Base-by-base conservation (phyloP, 92 coral and sea anemone genomes). In the Porites lobata region DNA sequence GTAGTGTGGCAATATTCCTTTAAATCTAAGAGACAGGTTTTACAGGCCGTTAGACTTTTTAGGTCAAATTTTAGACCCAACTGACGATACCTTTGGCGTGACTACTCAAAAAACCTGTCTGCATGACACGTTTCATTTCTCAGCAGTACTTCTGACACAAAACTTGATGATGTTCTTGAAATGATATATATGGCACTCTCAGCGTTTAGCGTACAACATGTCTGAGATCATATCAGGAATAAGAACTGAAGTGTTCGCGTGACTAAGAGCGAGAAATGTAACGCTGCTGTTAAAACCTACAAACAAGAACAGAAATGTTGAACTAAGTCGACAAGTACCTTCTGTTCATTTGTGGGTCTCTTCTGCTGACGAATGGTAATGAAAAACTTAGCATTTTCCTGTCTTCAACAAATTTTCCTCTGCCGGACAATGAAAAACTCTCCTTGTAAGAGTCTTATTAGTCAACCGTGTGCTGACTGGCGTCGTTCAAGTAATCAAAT, bases 271-370 rank as follows among this genome's bases (percentile, higher is more conserved):
- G 50, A 0, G 3, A 0, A 56, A 6, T 19, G 86, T 82, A 82
- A 82, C 86, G 78, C 86, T 71, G 78, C 86, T 71, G 21, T 58
- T 70, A 32, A 12, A 38, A 10, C 59, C 12, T 51, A 19, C 63
- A 75, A 18, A 1, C 54, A 52, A 26, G 21, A 50, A 50, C 19
- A 21, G 32, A 52, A 22, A 24, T 53, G 29, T 17, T 2, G 14
- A 53, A 26, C 32, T 38, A 11, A 17, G 70, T 12, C 38, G 8
- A 52, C 69, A 21, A 18, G 61, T 69, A 81, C 85, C 85, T 70
- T 71, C 24, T 32, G 19, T n/a, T 71, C 86, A 81, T 81, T 69
- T 81, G 77, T 43, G 56, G 22, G 3, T 76, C 11, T 69, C 18
- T 50, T 56, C 69, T 81, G 13, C 14, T 17, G 6, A 17, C 64